phyloP scores from a whole-genome alignment of 2,113 vertebrate genomes.

The Terrapene triunguis region DNA sequence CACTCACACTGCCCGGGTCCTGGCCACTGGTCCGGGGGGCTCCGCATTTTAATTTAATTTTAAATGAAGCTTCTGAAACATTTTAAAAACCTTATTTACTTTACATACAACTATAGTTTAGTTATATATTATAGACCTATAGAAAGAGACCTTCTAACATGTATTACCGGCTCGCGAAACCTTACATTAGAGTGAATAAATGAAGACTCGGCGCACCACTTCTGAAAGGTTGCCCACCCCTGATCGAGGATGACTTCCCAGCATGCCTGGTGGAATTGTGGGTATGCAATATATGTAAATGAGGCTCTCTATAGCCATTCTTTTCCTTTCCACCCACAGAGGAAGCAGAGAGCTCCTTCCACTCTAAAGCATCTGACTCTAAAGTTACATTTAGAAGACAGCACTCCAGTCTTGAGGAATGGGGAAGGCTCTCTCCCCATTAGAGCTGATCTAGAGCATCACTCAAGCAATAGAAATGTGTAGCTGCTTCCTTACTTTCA shows the following conservation, averaged over 20 bases:
- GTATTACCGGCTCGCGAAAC: too few relatives aligned
- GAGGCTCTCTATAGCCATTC: background rate
- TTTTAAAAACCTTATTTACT: too few relatives aligned
- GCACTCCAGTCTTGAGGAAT: background rate
- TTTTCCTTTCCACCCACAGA: background rate
- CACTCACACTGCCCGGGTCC: too few relatives aligned
- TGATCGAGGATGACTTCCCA: background rate
- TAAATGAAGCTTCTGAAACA: too few relatives aligned
- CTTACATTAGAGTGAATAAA: too few relatives aligned
- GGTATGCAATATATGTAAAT: background rate
- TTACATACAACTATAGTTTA: too few relatives aligned
- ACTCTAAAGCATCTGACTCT: background rate
- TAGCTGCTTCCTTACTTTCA: background rate
- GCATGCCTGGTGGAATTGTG: background rate
- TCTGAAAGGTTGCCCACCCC: too few relatives aligned
- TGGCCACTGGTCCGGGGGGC: too few relatives aligned
- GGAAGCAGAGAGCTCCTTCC: background rate
- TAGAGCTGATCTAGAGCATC: background rate
- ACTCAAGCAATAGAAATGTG: background rate
- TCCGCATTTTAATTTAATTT: too few relatives aligned
- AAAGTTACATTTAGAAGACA: background rate
- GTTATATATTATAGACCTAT: too few relatives aligned
- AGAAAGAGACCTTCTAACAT: too few relatives aligned
- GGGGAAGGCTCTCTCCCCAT: background rate
- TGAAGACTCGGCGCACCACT: too few relatives aligned